phyloP scores from a whole-genome alignment of 1,140 invertebrate genomes.

The Drosophila hydei region DNA sequence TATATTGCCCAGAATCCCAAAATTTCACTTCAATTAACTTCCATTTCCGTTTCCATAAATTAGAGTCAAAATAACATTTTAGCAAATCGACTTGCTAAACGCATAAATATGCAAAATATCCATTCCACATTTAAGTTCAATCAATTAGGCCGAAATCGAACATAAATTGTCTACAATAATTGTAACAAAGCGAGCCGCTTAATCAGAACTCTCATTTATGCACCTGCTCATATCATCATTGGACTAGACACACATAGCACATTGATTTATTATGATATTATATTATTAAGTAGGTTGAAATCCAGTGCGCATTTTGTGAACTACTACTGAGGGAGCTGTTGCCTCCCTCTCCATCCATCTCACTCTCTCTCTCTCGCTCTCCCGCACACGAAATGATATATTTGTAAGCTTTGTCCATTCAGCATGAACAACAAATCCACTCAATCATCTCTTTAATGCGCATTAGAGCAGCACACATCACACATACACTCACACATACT shows the following conservation, averaged over 20 bases:
- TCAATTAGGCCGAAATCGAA: constrained; percentile 44
- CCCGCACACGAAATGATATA: constrained; percentile 40
- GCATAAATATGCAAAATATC: constrained; percentile 8
- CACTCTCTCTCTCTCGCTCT: background rate
- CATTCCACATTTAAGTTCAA: constrained; percentile 9
- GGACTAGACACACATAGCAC: constrained; percentile 4
- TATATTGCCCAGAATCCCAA: too few relatives aligned
- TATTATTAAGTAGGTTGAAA: constrained; percentile 57
- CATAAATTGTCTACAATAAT: constrained; percentile 50
- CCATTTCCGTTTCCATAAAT: too few relatives aligned
- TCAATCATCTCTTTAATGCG: constrained; percentile 77
- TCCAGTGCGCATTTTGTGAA: constrained; percentile 61
- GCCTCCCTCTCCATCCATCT: background rate
- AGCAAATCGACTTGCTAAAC: too few relatives aligned
- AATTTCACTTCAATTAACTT: too few relatives aligned
- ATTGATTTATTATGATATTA: constrained; percentile 43
- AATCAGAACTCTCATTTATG: constrained; percentile 17
- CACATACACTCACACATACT: background rate
- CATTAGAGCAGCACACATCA: constrained; percentile 32
- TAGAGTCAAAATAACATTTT: too few relatives aligned
- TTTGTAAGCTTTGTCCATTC: constrained; percentile 60
- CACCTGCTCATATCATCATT: constrained; percentile 22
- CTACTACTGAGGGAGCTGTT: constrained; percentile 60
- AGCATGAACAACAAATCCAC: constrained; percentile 70
- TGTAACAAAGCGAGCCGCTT: constrained; percentile 24